A percentile compares a stretch with the other conserved stretches of the same genome.
These are phyloP conservation scores for Spilogale gracilis DNA, from an alignment of 2,113 vertebrate species.

Conservation along the genomic window DNA sequence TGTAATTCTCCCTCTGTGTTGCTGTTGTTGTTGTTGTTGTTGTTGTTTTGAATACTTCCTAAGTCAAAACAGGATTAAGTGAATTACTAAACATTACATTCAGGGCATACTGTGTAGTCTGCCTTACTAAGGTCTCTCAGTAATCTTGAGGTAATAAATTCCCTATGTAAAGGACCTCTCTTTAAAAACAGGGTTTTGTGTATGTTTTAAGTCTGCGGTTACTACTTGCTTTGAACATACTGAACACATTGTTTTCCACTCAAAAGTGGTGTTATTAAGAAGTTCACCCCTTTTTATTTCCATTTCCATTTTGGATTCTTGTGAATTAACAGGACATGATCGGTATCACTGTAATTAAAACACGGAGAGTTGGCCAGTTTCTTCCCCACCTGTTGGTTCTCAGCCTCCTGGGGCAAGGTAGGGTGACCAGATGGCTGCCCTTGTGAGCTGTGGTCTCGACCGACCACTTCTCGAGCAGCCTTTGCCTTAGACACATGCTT, in stretches of 20 bases:
- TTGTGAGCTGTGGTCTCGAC: not conserved
- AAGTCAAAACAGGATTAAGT: not conserved
- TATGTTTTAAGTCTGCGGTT: not conserved
- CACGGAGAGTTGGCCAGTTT: not conserved
- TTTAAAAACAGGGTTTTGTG: not conserved
- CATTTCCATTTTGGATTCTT: not conserved
- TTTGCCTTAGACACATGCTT: fast-evolving
- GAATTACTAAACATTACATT: not conserved
- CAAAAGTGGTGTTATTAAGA: not conserved
- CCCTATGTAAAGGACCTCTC: not conserved
- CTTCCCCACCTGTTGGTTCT: not conserved
- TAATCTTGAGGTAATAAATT: not conserved
- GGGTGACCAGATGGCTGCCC: not conserved
- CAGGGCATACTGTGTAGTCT: not conserved
- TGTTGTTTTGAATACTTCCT: not conserved
- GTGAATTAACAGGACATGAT: not conserved
- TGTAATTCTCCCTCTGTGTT: not conserved
- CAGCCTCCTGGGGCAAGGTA: not conserved
- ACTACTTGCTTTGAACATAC: not conserved
- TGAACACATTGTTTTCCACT: not conserved
- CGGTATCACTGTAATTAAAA: not conserved
- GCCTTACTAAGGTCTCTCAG: not conserved
- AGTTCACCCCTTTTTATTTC: not conserved
- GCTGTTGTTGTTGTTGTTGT: not conserved
- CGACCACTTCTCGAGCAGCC: not conserved